Conservation (phyloP, 2,888 invertebrate species). For the Molorchus minor region DNA sequence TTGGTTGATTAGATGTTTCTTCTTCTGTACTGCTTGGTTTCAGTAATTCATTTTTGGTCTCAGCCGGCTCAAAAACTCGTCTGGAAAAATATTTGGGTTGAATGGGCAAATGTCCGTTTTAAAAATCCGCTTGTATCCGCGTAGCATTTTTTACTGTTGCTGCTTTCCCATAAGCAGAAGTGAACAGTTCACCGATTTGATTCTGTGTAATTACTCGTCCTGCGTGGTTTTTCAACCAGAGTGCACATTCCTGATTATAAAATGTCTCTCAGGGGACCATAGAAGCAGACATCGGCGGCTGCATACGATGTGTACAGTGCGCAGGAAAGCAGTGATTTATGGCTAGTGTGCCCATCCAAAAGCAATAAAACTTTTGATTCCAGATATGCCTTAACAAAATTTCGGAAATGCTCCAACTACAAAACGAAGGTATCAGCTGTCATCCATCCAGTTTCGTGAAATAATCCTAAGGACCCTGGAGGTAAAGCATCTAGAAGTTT, state of each 20-base stretch:
- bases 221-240: constrained; percentile 25
- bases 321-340: constrained; percentile 27
- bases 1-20: too few relatives aligned
- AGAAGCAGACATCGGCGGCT: constrained; percentile 23
- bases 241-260: constrained; percentile 25
- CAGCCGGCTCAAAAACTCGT: too few relatives aligned
- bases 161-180: constrained; percentile 28
- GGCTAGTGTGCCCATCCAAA: constrained; percentile 26
- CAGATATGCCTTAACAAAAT: constrained; percentile 24
- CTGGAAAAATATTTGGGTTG: constrained; percentile 26
- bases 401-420: constrained; percentile 15
- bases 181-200: constrained; percentile 29
- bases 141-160: constrained; percentile 27
- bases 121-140: constrained; percentile 30
- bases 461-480: constrained; percentile 47
- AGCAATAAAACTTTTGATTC: constrained; percentile 29
- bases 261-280: constrained; percentile 24
- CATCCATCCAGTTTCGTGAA: constrained; percentile 52
- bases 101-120: constrained; percentile 24
- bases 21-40: too few relatives aligned
- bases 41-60: too few relatives aligned
- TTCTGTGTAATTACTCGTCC: constrained; percentile 20
- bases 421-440: constrained; percentile 33
- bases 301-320: constrained; percentile 18
- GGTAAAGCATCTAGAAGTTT: constrained; percentile 45